phyloP scores from a whole-genome alignment of 2,888 invertebrate genomes.

The Eremobia ochroleuca region DNA sequence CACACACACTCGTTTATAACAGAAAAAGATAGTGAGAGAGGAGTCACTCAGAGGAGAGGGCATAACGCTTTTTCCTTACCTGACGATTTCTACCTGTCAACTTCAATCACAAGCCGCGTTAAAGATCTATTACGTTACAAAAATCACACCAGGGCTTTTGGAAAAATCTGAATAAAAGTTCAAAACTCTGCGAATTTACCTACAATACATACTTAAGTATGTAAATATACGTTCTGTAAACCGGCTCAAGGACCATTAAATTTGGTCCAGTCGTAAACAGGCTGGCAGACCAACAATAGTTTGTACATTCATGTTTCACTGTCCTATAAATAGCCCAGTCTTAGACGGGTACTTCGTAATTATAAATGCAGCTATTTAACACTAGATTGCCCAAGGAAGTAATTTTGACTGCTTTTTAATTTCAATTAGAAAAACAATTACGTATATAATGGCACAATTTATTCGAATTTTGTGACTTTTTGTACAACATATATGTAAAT shows the following conservation, averaged over 20 bases:
- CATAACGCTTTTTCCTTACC: not conserved
- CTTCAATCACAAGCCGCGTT: not conserved
- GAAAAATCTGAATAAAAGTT: not conserved
- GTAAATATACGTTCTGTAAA: not conserved
- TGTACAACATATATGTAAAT: too few relatives aligned
- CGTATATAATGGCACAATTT: too few relatives aligned
- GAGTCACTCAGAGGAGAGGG: too few relatives aligned
- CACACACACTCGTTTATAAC: not conserved
- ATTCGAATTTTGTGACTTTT: too few relatives aligned
- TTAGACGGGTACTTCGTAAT: slow-evolving; percentile 42
- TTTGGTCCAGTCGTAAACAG: slow-evolving; percentile 31
- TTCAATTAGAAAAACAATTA: too few relatives aligned
- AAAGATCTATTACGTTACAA: not conserved
- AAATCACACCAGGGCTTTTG: not conserved
- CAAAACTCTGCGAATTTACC: not conserved
- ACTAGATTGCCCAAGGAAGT: too few relatives aligned
- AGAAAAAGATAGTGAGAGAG: not conserved
- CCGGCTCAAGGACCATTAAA: slow-evolving; percentile 43
- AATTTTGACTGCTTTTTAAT: too few relatives aligned
- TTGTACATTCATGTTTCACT: slow-evolving; percentile 24
- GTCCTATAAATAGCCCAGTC: slow-evolving; percentile 29
- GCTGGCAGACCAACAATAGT: slow-evolving; percentile 19
- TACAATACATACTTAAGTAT: not conserved
- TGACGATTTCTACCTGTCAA: not conserved
- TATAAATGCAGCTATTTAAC: slow-evolving; percentile 35